phyloP scores from a whole-genome alignment of 2,113 vertebrate genomes.

The Oenanthe melanoleuca region DNA sequence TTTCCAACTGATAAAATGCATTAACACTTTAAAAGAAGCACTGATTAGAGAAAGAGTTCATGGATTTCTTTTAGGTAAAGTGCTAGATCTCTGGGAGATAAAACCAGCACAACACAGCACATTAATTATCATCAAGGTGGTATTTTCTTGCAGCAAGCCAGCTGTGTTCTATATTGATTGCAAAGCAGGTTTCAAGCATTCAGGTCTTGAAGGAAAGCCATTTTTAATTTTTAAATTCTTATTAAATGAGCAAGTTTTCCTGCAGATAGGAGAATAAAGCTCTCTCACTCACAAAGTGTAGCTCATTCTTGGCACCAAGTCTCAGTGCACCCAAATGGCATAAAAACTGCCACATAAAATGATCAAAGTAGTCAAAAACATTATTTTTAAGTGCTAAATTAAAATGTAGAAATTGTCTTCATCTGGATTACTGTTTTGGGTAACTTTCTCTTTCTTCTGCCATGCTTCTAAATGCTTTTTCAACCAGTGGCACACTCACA shows the following conservation, averaged over 20 bases:
- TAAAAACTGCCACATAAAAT: background rate
- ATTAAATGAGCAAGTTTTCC: background rate
- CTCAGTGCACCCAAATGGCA: background rate
- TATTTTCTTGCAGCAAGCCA: background rate
- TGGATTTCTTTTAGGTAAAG: background rate
- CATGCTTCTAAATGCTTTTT: background rate
- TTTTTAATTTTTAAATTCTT: background rate
- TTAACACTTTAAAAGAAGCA: conserved; percentile 45
- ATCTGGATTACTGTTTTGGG: background rate
- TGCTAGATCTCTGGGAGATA: background rate
- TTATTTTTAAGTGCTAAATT: background rate
- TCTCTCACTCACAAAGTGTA: background rate
- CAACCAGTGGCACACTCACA: background rate
- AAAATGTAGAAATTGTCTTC: background rate
- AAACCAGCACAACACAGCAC: background rate
- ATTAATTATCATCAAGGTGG: background rate
- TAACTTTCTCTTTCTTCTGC: background rate
- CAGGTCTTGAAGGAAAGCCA: background rate
- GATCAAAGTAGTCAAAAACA: background rate
- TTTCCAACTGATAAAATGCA: conserved; percentile 50
- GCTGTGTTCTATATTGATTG: background rate
- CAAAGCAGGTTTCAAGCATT: background rate
- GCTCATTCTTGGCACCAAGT: background rate
- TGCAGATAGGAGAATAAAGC: background rate
- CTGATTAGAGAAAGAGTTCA: background rate